These are phyloP conservation scores for Melanitta fusca DNA, from an alignment of 2,797 vertebrate genomes.

Conservation along the genomic window DNA sequence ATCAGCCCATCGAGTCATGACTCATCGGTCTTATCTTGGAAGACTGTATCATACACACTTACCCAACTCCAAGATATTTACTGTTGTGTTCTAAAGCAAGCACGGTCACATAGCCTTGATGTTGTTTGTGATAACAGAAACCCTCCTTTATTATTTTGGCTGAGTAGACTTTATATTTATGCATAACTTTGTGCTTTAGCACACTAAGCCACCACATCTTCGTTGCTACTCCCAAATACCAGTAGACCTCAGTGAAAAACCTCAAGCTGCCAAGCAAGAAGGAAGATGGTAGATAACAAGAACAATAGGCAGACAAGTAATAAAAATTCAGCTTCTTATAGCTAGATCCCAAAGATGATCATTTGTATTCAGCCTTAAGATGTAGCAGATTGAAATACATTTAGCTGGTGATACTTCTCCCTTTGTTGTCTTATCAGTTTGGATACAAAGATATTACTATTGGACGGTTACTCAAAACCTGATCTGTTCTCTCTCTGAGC, in stretches of 20 bases:
- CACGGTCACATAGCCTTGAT: not conserved
- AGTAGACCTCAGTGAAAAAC: not conserved
- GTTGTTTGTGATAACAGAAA: not conserved
- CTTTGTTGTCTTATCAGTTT: not conserved
- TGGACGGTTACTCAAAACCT: not conserved
- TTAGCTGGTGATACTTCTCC: not conserved
- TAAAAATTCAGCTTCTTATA: not conserved
- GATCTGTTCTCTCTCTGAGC: not conserved
- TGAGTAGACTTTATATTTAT: not conserved
- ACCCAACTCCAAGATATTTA: not conserved
- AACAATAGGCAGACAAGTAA: not conserved
- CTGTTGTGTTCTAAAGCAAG: not conserved
- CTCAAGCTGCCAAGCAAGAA: not conserved
- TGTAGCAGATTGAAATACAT: not conserved
- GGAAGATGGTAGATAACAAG: not conserved
- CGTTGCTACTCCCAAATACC: not conserved
- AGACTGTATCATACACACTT: accelerated
- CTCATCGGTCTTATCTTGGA: not conserved
- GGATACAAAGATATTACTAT: not conserved
- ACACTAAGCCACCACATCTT: not conserved
- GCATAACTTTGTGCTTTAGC: not conserved
- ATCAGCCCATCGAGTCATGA: not conserved
- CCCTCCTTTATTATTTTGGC: not conserved
- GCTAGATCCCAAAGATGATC: not conserved
- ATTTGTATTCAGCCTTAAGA: not conserved